phyloP scores from a whole-genome alignment of 1,140 invertebrate genomes.

The Pissodes strobi region DNA sequence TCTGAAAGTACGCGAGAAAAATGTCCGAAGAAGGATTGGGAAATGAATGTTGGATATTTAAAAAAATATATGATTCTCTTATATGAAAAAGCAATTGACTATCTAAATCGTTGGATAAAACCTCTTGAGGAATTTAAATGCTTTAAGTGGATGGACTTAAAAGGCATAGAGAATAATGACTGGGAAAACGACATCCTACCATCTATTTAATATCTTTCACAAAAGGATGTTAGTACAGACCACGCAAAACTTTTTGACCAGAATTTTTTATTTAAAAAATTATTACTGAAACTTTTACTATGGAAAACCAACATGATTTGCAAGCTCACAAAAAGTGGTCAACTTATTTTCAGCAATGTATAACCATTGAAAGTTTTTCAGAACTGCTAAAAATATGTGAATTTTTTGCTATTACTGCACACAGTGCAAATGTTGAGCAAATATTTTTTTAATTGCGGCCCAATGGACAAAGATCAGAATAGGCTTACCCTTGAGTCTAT shows the following conservation, averaged over 20 bases:
- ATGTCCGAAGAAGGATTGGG: background rate
- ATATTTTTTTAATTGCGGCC: too few species aligned
- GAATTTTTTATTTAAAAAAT: background rate
- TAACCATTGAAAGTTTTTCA: background rate
- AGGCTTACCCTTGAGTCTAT: too few species aligned
- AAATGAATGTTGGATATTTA: background rate
- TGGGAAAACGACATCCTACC: background rate
- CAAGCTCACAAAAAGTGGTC: too few species aligned
- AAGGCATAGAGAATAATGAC: too few species aligned
- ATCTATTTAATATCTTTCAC: background rate
- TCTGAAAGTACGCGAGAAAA: constrained; percentile 6
- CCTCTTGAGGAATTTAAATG: background rate
- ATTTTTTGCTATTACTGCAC: background rate
- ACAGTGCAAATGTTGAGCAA: background rate
- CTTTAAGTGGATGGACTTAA: too few species aligned
- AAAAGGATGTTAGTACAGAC: background rate
- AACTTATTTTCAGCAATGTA: background rate
- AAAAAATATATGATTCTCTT: background rate
- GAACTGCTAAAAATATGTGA: too few species aligned
- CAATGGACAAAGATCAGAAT: too few species aligned
- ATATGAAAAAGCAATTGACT: too few species aligned
- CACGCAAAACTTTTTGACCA: background rate
- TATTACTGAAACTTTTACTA: background rate
- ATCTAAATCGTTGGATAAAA: too few species aligned
- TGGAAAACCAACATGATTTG: background rate